Percentiles rank a stretch among this genome's conserved stretches.
These are phyloP conservation scores for Lasiurus borealis DNA, from an alignment of 2,113 vertebrate genomes.

Conservation along the genomic window DNA sequence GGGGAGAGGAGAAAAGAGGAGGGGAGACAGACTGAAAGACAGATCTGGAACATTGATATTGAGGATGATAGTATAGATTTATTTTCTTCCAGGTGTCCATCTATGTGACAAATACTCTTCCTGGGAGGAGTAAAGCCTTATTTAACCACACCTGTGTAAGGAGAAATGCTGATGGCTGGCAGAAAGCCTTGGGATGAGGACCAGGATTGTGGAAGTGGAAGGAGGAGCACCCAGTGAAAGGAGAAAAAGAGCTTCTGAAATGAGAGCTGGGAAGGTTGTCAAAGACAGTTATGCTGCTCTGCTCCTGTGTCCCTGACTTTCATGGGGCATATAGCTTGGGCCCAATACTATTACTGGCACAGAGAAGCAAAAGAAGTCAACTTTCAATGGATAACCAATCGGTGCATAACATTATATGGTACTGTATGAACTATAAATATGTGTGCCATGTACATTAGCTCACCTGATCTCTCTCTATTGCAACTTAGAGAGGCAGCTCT, in stretches of 20 bases:
- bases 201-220: background rate
- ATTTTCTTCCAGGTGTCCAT: background rate
- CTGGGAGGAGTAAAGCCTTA: background rate
- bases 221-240: background rate
- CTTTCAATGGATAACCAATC: background rate
- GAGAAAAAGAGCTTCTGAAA: background rate
- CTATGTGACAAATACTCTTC: background rate
- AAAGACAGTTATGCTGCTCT: too few relatives aligned
- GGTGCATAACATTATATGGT: background rate
- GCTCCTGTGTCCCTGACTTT: background rate
- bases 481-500: background rate
- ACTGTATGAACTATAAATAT: background rate
- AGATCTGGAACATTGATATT: background rate
- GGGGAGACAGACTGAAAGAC: background rate
- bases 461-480: background rate
- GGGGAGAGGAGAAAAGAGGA: background rate
- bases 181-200: background rate
- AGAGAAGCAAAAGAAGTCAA: background rate
- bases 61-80: background rate
- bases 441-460: background rate
- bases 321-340: background rate
- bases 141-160: background rate
- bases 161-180: background rate
- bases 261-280: background rate
- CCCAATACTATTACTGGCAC: background rate